Base-by-base conservation (phyloP, 2,888 invertebrate species). In the Agrotis ipsilon region DNA sequence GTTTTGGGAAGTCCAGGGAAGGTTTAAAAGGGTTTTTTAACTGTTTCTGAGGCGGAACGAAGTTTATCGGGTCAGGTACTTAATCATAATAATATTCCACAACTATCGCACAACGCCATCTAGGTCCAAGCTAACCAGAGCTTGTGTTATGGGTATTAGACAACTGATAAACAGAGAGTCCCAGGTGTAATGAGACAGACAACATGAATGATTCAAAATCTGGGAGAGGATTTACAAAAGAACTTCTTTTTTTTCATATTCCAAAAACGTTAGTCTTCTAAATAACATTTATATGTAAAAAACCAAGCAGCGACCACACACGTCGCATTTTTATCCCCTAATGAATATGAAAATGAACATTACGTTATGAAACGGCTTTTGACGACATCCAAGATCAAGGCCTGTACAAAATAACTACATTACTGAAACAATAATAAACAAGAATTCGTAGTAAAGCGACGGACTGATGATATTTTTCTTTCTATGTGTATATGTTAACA, bases 261-360 rank as follows among this genome's bases (percentile, higher is more conserved):
- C n/a, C 55, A 62, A 59, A 67, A 72, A 54, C 19, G 16, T 52
- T 39, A 48, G 11, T 13, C 19, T 16, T 11, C 11, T 21, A 45
- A 63, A 59, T 63, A 39, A 39, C 4, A 54, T 59, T 59, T 54
- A 19, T 39, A 59, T 43, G 54, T 39, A 43, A 60, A 75, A 60
- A 39, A 55, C 46, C 60, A 65, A 51, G 18, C 51, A 13, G 27
- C 27, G 55, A 24, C 14, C 52, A 57, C 78, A 60, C 78, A 78
- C 48, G 74, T 61, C 65, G 39, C 48, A 21, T 55, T 65, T 75
- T 78, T 79, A 75, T 73, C 43, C 46, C 65, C 51, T 51, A 65
- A 78, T 78, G 73, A 65, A 75, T 79, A 78, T 73, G 39, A 65
- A 78, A 75, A 65, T 64, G 65, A 60, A 70, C 32, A 55, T 76